Percentiles rank a stretch among this genome's conserved stretches.
Conservation (phyloP, 1,140 invertebrate genomes). For the Leptopilina boulardi region DNA sequence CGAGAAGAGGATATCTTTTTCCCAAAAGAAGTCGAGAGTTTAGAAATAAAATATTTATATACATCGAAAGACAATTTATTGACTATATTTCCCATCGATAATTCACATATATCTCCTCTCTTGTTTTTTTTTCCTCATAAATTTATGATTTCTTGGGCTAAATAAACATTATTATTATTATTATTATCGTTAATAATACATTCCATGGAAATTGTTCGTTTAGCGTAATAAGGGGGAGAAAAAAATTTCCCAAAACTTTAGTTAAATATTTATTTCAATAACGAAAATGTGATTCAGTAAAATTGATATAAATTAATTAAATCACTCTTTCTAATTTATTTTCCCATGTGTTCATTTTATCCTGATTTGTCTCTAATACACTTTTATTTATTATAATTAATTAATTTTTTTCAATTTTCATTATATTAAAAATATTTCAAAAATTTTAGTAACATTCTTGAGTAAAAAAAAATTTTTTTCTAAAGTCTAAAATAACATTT, state of each 20-base stretch:
- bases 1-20: neutral
- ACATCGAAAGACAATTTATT: neutral
- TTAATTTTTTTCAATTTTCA: too few species aligned
- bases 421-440: too few species aligned
- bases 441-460: too few species aligned
- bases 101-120: neutral
- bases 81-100: neutral
- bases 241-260: neutral
- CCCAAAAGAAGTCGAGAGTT: too few species aligned
- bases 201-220: neutral
- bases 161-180: neutral
- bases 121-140: neutral
- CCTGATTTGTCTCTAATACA: too few species aligned
- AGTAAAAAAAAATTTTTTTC: too few species aligned
- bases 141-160: neutral
- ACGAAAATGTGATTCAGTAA: neutral
- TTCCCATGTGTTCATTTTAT: too few species aligned
- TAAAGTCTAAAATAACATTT: too few species aligned
- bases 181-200: too few species aligned
- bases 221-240: neutral
- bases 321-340: too few species aligned
- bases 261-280: constrained; percentile 4
- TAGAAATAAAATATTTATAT: constrained; percentile 11
- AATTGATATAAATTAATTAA: too few species aligned
- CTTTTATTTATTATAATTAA: too few species aligned